Evolutionary conservation across 2,888 invertebrate genomes (phyloP).

Genomic region (Drosophila helvetica): DNA sequence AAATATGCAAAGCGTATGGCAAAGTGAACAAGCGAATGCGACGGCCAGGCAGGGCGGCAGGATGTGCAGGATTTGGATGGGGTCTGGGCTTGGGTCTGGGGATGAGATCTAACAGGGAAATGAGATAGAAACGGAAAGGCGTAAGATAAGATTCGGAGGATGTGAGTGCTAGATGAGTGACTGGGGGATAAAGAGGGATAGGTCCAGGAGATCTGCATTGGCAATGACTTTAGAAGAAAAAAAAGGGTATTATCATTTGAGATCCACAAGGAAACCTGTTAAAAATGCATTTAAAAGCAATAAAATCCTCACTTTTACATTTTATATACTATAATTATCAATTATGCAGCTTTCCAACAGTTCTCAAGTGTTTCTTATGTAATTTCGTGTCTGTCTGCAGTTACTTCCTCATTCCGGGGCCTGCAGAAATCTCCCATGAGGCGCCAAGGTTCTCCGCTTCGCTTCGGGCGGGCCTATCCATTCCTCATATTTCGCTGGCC

Average conservation of each 20-base stretch:
- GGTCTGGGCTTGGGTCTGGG: constrained; percentile 1
- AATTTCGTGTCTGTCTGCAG: background rate
- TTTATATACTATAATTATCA: background rate
- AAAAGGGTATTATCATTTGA: no score
- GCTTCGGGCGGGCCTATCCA: background rate
- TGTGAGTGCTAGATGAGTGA: background rate
- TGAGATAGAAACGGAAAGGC: constrained; percentile 18
- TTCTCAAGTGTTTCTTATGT: background rate
- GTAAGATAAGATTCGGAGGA: constrained; percentile 7
- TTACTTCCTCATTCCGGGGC: background rate
- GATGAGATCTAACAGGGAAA: constrained; percentile 22
- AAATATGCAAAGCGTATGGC: constrained; percentile 73
- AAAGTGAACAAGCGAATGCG: constrained; percentile 54
- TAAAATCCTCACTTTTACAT: no score
- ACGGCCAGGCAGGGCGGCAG: constrained; percentile 5
- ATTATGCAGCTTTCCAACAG: background rate
- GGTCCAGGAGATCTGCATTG: constrained; percentile 1
- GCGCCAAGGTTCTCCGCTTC: background rate
- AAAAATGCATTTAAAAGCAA: no score
- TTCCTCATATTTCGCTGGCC: background rate
- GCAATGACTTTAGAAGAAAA: no score
- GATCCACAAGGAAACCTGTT: no score
- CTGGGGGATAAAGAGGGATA: background rate
- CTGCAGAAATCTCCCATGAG: background rate
- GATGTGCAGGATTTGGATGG: constrained; percentile 12